Evolutionary conservation across 23 tunicate genomes (phyloP).

Genomic region (Trididemnum nubilum): DNA sequence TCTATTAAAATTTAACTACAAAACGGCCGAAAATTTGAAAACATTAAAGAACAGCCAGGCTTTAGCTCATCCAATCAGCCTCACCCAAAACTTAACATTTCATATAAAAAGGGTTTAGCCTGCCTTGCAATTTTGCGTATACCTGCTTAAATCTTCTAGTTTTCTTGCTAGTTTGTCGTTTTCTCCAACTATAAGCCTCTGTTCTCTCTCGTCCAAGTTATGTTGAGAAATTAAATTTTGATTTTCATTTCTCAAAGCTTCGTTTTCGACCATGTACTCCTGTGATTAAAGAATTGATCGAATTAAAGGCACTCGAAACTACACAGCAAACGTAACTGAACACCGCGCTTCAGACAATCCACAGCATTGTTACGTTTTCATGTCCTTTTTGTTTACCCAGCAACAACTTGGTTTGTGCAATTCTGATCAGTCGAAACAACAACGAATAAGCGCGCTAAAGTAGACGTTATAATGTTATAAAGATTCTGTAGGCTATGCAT

Average conservation of each 20-base stretch:
- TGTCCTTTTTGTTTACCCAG: not conserved
- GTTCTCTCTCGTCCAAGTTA: conserved; percentile 57
- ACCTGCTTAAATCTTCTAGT: conserved; percentile 83
- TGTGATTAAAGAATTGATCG: conserved; percentile 12
- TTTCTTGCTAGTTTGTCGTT: conserved; percentile 65
- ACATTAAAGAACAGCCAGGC: too few relatives aligned
- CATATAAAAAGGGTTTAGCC: too few relatives aligned
- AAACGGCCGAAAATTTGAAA: too few relatives aligned
- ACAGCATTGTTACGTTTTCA: not conserved
- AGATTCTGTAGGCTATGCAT: too few relatives aligned
- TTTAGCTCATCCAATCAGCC: too few relatives aligned
- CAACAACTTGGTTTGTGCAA: not conserved
- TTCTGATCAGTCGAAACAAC: too few relatives aligned
- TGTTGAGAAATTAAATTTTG: conserved; percentile 74
- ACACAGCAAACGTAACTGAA: not conserved
- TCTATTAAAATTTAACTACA: too few relatives aligned
- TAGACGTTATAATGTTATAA: too few relatives aligned
- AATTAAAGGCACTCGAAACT: conserved; percentile 8
- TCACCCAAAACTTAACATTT: too few relatives aligned
- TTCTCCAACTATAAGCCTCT: conserved; percentile 54
- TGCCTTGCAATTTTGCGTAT: too few relatives aligned
- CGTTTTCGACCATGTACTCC: conserved; percentile 97
- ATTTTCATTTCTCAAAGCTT: conserved; percentile 84
- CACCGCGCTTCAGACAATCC: not conserved
- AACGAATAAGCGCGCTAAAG: too few relatives aligned